These are phyloP conservation scores for Apis dorsata DNA, from an alignment of 1,140 invertebrate genomes.

Conservation along the genomic window DNA sequence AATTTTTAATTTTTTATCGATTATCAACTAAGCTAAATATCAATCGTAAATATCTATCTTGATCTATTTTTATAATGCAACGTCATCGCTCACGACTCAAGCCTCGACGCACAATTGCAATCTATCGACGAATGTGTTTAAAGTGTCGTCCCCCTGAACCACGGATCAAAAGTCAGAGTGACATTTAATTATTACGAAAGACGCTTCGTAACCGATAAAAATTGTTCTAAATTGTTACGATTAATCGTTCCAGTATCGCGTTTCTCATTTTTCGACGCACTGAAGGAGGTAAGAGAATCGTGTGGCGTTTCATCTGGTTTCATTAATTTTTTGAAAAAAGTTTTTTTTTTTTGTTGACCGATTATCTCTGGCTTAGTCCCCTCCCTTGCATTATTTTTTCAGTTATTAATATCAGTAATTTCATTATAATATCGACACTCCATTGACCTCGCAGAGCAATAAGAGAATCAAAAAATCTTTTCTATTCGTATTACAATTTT, in stretches of 20 bases:
- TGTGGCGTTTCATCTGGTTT: neutral
- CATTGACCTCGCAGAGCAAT: neutral
- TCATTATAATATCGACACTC: neutral
- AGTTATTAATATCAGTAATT: slow-evolving; percentile 6
- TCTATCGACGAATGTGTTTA: slow-evolving; percentile 23
- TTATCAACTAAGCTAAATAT: neutral
- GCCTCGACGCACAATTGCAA: neutral
- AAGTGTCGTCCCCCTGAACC: slow-evolving; percentile 52
- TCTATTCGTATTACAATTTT: neutral
- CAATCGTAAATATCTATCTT: neutral
- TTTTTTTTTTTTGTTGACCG: slow-evolving; percentile 7
- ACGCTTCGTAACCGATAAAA: slow-evolving; percentile 37
- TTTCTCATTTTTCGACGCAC: slow-evolving; percentile 5
- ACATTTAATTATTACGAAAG: slow-evolving; percentile 51
- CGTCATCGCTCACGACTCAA: neutral
- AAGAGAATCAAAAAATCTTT: neutral
- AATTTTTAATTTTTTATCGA: too few relatives aligned
- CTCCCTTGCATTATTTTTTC: neutral
- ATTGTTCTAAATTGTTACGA: slow-evolving; percentile 27
- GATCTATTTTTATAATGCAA: neutral
- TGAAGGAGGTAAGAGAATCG: slow-evolving; percentile 36
- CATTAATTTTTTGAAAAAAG: neutral
- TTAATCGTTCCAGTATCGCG: slow-evolving; percentile 23
- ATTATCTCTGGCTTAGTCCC: neutral
- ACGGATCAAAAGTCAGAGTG: slow-evolving; percentile 33